Percentiles rank a stretch among this genome's conserved stretches.
Conservation (phyloP, 2,113 vertebrate species). For the Myotis lucifugus region DNA sequence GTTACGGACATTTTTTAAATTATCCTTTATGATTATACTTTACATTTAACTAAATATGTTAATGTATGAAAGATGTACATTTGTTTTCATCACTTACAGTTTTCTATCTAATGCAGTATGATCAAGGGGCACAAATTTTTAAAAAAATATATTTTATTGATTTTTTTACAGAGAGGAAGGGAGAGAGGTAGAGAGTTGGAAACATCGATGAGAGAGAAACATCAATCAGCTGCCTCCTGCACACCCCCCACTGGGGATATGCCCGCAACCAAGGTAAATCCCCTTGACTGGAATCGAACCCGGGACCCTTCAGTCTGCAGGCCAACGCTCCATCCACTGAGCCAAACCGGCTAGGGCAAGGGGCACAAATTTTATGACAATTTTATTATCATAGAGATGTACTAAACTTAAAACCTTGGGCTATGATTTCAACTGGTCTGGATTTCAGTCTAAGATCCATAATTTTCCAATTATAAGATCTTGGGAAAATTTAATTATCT, state of each 20-base stretch:
- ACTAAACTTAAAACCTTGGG: neutral
- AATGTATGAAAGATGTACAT: neutral
- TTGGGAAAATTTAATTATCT: neutral
- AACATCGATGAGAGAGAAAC: too few relatives aligned
- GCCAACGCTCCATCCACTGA: too few relatives aligned
- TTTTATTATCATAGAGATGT: neutral
- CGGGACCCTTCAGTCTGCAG: too few relatives aligned
- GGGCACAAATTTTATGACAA: neutral
- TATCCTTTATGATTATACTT: neutral
- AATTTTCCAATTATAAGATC: neutral
- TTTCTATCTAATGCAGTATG: neutral
- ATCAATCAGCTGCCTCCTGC: too few relatives aligned
- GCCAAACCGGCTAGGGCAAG: neutral
- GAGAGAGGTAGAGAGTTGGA: too few relatives aligned
- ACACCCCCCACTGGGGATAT: too few relatives aligned
- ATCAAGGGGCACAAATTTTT: neutral
- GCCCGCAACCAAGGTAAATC: too few relatives aligned
- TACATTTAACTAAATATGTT: neutral
- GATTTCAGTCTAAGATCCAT: neutral
- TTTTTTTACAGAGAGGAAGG: too few relatives aligned
- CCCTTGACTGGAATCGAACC: too few relatives aligned
- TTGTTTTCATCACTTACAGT: neutral
- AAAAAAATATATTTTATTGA: too few relatives aligned
- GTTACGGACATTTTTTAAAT: neutral
- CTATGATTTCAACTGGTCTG: neutral